Base-by-base conservation (phyloP, 2,888 invertebrate genomes). In the Pyrocoelia pectoralis region DNA sequence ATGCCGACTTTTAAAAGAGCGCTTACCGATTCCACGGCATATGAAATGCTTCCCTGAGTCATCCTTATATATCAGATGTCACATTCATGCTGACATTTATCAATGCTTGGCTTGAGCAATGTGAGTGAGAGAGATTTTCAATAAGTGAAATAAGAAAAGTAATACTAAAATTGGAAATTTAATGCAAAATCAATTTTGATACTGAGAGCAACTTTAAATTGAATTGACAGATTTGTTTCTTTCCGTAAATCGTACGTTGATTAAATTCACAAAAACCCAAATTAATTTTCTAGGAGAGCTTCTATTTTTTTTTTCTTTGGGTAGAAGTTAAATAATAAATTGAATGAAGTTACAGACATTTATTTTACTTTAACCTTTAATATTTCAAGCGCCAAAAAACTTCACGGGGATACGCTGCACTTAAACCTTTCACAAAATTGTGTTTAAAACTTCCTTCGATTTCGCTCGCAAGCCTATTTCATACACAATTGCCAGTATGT, bases 1-100 rank as follows among this genome's bases (percentile, higher is more conserved):
- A 65, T 66, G 68, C 61, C 65, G 63, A 66, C 56, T 65, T 66
- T 65, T 65, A 56, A 65, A 69, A 63, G 67, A 65, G 56, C 64
- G 59, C 61, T 62, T 51, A 56, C 60, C 65, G 59, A 65, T 61
- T 56, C 61, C 24, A 29, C 56, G 57, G 50, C 61, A 57, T 57
- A 58, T 65, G 64, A 56, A 56, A 54, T 56, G 61, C 49, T 54
- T 56, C 58, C 49, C 66, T 75, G 77, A 76, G 72, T 76, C 77
- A 76, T 75, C 74, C 70, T 73, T 73, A 75, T 75, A 76, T 73
- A 73, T 74, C 74, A 73, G 72, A 74, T 72, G 76, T 76, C 76
- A 74, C 59, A 63, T 64, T 57, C 76, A 77, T 68, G 65, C 70
- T 67, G 68, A 68, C 72, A 76, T 76, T 75, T 74, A 76, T 77